These are phyloP conservation scores for Cenopis cana DNA, from an alignment of 2,888 invertebrate genomes.

Conservation along the genomic window DNA sequence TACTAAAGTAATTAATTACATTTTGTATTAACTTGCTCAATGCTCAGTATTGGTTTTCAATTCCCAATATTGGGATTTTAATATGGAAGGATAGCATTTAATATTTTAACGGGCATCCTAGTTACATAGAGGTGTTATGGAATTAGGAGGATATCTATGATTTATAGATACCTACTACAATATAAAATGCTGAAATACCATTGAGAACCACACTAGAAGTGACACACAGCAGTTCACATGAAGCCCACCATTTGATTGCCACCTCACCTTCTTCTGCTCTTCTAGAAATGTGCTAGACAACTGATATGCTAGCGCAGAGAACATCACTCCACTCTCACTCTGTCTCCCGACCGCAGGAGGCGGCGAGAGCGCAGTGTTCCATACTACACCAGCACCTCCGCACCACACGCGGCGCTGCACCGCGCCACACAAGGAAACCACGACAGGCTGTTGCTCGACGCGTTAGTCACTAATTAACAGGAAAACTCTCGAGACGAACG, in stretches of 20 bases:
- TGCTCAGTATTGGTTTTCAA: neutral
- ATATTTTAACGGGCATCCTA: neutral
- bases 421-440: slow-evolving; percentile 8
- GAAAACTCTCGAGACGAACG: slow-evolving; percentile 62
- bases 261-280: slow-evolving; percentile 66
- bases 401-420: slow-evolving; percentile 1
- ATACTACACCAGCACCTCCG: slow-evolving; percentile 56
- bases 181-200: slow-evolving; percentile 9
- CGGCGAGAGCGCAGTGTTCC: slow-evolving; percentile 55
- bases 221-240: slow-evolving; percentile 2
- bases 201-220: slow-evolving; percentile 12
- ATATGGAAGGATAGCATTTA: neutral
- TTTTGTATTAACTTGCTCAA: too few species aligned
- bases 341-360: slow-evolving; percentile 62
- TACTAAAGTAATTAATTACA: too few species aligned
- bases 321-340: slow-evolving; percentile 68
- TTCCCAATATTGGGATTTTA: neutral
- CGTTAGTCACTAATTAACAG: slow-evolving; percentile 46
- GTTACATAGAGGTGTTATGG: neutral
- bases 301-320: slow-evolving; percentile 76
- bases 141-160: neutral
- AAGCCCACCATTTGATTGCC: neutral
- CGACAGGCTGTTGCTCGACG: slow-evolving; percentile 47
- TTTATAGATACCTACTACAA: neutral
- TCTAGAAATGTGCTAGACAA: slow-evolving; percentile 76